A percentile compares a stretch with the other conserved stretches of the same genome.
Conservation (phyloP, 2,888 invertebrate genomes). For the Apoderus coryli region DNA sequence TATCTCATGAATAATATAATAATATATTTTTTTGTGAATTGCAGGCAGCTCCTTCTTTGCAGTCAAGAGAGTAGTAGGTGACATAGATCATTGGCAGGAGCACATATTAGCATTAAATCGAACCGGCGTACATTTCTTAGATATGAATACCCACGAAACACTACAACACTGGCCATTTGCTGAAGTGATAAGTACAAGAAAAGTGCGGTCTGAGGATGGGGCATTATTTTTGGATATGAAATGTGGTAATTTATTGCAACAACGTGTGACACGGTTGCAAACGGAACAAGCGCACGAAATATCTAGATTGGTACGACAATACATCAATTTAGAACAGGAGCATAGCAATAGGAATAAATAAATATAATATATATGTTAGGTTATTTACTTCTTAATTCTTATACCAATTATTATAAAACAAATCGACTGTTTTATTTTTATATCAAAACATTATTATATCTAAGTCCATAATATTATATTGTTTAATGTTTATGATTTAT, state of each 20-base stretch:
- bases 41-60: conserved; percentile 88
- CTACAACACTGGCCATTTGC: conserved; percentile 87
- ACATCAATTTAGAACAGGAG: conserved; percentile 79
- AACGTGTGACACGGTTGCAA: conserved; percentile 86
- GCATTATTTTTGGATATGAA: conserved; percentile 91
- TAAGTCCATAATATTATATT: no score
- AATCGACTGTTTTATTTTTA: no score
- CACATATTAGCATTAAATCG: conserved; percentile 88
- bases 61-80: conserved; percentile 68
- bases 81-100: conserved; percentile 60
- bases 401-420: no score
- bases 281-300: conserved; percentile 98
- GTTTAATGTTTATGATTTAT: no score
- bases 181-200: conserved; percentile 90
- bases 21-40: no score
- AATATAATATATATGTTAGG: no score
- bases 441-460: no score
- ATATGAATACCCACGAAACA: conserved; percentile 84
- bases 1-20: background rate
- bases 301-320: conserved; percentile 88
- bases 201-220: conserved; percentile 82
- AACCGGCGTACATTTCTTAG: conserved; percentile 86
- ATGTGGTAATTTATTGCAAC: conserved; percentile 91
- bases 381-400: no score
- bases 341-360: conserved; percentile 23